Percentiles rank a stretch among this genome's conserved stretches.
Conservation (phyloP, 2,888 invertebrate species). For the Acleris sparsana region DNA sequence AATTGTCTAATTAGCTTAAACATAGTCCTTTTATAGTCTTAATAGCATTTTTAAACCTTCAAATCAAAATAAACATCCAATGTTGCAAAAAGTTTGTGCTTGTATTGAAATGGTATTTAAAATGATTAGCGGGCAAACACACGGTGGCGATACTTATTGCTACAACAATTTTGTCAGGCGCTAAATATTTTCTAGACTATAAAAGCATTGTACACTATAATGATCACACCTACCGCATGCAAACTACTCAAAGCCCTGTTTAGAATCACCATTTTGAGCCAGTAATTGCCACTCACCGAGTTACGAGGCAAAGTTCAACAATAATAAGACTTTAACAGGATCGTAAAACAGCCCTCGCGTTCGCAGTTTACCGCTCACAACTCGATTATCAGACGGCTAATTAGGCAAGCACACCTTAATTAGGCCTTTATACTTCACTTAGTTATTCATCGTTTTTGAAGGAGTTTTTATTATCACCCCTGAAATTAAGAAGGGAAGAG, state of each 20-base stretch:
- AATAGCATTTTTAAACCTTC: too few species aligned
- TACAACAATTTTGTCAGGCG: too few species aligned
- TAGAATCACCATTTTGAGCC: constrained; percentile 40
- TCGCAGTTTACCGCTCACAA: constrained; percentile 49
- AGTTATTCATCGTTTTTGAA: constrained; percentile 44
- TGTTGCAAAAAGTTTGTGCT: too few species aligned
- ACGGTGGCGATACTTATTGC: too few species aligned
- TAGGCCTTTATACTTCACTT: constrained; percentile 48
- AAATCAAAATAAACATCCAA: too few species aligned
- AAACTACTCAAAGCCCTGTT: constrained; percentile 1
- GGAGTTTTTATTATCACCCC: constrained; percentile 35
- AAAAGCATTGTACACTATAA: neutral
- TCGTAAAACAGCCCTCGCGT: constrained; percentile 57
- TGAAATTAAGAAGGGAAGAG: constrained; percentile 24
- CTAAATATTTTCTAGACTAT: neutral
- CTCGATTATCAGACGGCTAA: constrained; percentile 56
- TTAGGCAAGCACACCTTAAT: constrained; percentile 54
- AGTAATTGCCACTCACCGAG: constrained; percentile 51
- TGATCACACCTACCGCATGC: neutral
- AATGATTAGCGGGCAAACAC: too few species aligned
- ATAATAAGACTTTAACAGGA: constrained; percentile 62
- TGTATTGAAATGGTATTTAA: too few species aligned
- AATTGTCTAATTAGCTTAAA: too few species aligned
- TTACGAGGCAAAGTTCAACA: constrained; percentile 62
- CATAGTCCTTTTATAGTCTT: too few species aligned